phyloP scores from a whole-genome alignment of 2,113 vertebrate species.

The Notechis scutatus region DNA sequence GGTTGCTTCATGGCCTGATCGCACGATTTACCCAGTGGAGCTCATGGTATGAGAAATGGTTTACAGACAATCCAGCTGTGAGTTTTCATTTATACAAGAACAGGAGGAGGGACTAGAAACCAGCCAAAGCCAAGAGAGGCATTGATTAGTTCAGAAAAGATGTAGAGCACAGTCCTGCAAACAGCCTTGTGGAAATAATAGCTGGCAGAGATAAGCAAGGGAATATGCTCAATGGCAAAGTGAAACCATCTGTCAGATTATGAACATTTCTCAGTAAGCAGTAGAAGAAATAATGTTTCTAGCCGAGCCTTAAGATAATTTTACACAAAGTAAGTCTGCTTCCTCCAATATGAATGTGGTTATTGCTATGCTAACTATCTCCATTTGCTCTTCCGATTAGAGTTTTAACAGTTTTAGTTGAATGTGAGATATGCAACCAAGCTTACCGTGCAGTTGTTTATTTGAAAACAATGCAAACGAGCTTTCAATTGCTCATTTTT shows the following conservation, averaged over 20 bases:
- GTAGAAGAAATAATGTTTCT: constrained; percentile 68
- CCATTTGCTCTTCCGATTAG: constrained; percentile 51
- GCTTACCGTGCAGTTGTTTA: constrained; percentile 45
- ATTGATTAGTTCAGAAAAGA: constrained; percentile 72
- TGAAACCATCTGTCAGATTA: constrained; percentile 71
- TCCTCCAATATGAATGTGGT: constrained; percentile 40
- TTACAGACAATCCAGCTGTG: constrained; percentile 78
- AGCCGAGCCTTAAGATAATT: constrained; percentile 65
- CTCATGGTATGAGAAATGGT: constrained; percentile 67
- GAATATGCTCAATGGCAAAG: constrained; percentile 60
- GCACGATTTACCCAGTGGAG: constrained; percentile 61
- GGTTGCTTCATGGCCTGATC: constrained; percentile 46
- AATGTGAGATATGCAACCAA: constrained; percentile 41
- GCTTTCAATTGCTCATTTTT: constrained; percentile 46
- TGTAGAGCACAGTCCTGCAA: constrained; percentile 68
- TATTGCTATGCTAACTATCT: constrained; percentile 24
- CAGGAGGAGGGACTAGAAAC: constrained; percentile 69
- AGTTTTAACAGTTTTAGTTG: constrained; percentile 45
- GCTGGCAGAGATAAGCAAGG: constrained; percentile 68
- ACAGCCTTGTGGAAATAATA: constrained; percentile 70
- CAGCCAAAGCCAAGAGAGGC: constrained; percentile 69
- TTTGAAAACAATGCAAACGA: constrained; percentile 54
- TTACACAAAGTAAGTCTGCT: constrained; percentile 70
- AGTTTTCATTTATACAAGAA: constrained; percentile 72
- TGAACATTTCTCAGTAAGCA: constrained; percentile 61